phyloP scores from a whole-genome alignment of 2,888 invertebrate genomes.

The Operophtera brumata region DNA sequence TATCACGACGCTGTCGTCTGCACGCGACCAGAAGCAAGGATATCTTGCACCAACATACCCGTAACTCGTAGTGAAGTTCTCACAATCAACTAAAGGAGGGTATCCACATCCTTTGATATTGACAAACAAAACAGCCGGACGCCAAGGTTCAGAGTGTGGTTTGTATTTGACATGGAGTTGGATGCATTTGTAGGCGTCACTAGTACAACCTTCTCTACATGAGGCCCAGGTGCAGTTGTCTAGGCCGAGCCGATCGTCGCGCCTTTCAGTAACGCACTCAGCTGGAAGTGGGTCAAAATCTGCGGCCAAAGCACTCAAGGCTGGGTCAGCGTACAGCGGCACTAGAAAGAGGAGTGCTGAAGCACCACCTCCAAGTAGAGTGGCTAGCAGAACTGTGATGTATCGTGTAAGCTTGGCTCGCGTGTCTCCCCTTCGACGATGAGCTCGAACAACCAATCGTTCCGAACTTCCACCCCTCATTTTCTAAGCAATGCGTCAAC shows the following conservation, averaged over 20 bases:
- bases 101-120: slow-evolving; percentile 93
- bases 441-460: slow-evolving; percentile 66
- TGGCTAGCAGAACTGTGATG: slow-evolving; percentile 70
- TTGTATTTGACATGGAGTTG: slow-evolving; percentile 84
- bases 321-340: slow-evolving; percentile 76
- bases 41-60: slow-evolving; percentile 85
- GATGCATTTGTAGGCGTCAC: slow-evolving; percentile 86
- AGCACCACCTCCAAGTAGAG: slow-evolving; percentile 68
- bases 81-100: slow-evolving; percentile 88
- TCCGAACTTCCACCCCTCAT: slow-evolving; percentile 77
- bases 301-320: slow-evolving; percentile 83
- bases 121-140: slow-evolving; percentile 84
- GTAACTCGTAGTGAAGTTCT: slow-evolving; percentile 86
- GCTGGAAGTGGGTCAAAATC: slow-evolving; percentile 88
- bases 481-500: slow-evolving; percentile 68
- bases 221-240: slow-evolving; percentile 91
- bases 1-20: slow-evolving; percentile 90
- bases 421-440: slow-evolving; percentile 65
- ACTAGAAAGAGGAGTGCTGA: slow-evolving; percentile 75
- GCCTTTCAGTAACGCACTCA: slow-evolving; percentile 85
- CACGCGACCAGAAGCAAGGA: slow-evolving; percentile 86
- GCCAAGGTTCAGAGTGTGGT: slow-evolving; percentile 70
- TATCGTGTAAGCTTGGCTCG: slow-evolving; percentile 70
- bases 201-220: slow-evolving; percentile 90
- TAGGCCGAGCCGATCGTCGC: slow-evolving; percentile 86